Base-by-base conservation (phyloP, 2,888 invertebrate species). In the Coelinius sp. region DNA sequence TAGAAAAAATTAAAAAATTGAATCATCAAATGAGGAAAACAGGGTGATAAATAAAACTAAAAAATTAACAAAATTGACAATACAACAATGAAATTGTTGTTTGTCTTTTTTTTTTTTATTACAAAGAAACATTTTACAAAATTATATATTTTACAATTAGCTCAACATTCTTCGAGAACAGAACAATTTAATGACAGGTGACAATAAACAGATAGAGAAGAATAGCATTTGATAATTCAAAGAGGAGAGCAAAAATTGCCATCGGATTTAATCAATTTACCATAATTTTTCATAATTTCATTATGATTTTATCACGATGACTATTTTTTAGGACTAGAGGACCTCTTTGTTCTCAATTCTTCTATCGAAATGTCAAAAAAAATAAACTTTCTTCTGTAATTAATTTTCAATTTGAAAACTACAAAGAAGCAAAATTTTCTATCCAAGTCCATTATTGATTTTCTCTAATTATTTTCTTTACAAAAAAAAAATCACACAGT, bases 271-370 rank as follows among this genome's bases (percentile, higher is more conserved):
- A 56, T 49, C 49, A 22, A 27, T 17, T 59, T 12, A 35, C 59
- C 20, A 31, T 17, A 12, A 12, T 59, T 20, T 24, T 27, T 46
- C 38, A 66, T 14, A 41, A 41, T 41, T 1, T 41, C 41, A 12
- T n/a, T 52, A 22, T 20, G 6, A 31, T 46, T 59, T 31, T 8
- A 27, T 27, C n/a, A 20, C 62, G 44, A 71, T 62, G 52, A 62
- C 63, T 75, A 77, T 77, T 77, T 76, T 79, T 79, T 78, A 80
- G 82, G 86, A 86, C 86, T 86, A 85, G 86, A 86, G 84, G 83
- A 83, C 83, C 84, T 85, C 86, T 86, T 86, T 84, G 86, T 84
- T 85, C 63, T 25, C 62, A 17, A 41, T 31, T 41, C 8, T 14
- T 14, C 46, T 49, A 17, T 41, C 6, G 41, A 49, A 49, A 59